phyloP scores from a whole-genome alignment of 2,888 invertebrate species.

The Lissonota sp. region DNA sequence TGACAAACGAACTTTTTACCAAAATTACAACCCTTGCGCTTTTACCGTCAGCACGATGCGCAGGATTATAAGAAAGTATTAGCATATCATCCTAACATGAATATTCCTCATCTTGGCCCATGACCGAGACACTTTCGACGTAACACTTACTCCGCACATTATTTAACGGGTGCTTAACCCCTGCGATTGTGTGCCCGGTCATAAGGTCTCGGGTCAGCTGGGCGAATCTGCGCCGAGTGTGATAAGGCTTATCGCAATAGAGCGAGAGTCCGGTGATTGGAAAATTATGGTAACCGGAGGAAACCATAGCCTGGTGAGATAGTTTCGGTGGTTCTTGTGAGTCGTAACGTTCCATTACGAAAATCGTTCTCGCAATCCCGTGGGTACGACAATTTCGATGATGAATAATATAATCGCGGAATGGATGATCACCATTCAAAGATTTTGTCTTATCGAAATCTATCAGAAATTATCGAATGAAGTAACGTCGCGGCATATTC shows the following conservation, averaged over 20 bases:
- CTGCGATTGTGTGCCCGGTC: constrained; percentile 26
- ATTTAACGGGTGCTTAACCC: constrained; percentile 20
- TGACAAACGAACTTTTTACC: too few relatives aligned
- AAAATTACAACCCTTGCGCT: too few relatives aligned
- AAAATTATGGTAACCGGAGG: constrained; percentile 49
- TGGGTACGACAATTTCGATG: too few relatives aligned
- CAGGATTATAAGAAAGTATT: not conserved
- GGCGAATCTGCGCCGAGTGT: constrained; percentile 50
- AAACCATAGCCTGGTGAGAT: not conserved
- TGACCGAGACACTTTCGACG: constrained; percentile 4
- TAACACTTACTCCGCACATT: constrained; percentile 31
- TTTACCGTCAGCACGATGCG: too few relatives aligned
- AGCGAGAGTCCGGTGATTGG: constrained; percentile 17
- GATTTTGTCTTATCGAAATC: too few relatives aligned
- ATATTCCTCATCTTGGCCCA: not conserved
- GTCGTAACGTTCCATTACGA: too few relatives aligned
- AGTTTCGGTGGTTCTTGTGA: not conserved
- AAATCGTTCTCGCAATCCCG: too few relatives aligned
- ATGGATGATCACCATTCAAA: too few relatives aligned
- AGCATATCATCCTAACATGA: not conserved
- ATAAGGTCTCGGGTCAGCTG: constrained; percentile 45
- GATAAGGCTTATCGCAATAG: constrained; percentile 58
- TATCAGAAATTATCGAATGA: too few relatives aligned
- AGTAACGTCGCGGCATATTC: too few relatives aligned
- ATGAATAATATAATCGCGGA: too few relatives aligned